Evolutionary conservation across 1,140 invertebrate species (phyloP).

Genomic region (fruit fly (Drosophila melanogaster)): DNA sequence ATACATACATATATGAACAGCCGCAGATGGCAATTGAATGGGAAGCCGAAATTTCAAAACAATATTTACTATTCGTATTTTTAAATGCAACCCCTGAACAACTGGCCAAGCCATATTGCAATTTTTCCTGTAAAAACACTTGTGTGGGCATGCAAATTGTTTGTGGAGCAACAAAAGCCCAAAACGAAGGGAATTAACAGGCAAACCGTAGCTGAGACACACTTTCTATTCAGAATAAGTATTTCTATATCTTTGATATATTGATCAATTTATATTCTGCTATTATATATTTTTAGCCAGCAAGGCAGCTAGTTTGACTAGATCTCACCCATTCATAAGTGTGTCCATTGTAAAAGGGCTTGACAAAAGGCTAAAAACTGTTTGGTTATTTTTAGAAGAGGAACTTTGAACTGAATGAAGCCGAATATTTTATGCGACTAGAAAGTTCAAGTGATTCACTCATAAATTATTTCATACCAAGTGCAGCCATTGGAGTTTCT

Average conservation of each 20-base stretch:
- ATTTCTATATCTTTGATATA: not conserved
- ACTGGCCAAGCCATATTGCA: constrained; percentile 18
- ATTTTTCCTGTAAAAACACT: constrained; percentile 28
- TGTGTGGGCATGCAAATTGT: constrained; percentile 33
- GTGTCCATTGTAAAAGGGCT: no score
- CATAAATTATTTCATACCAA: constrained; percentile 22
- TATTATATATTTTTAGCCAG: no score
- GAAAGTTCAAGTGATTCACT: constrained; percentile 4
- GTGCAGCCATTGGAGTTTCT: constrained; percentile 11
- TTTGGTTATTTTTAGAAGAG: constrained; percentile 19
- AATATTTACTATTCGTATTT: constrained; percentile 48
- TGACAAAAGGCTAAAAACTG: not conserved
- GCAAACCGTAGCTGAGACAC: constrained; percentile 2
- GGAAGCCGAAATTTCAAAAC: constrained; percentile 23
- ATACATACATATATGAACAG: constrained; percentile 30
- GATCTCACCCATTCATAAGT: not conserved
- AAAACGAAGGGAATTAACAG: not conserved
- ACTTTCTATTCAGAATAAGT: not conserved
- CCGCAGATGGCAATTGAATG: constrained; percentile 34
- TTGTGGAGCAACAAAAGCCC: constrained; percentile 15
- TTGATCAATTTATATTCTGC: no score
- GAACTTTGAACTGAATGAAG: not conserved
- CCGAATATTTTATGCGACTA: not conserved
- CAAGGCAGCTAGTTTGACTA: no score
- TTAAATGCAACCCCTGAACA: constrained; percentile 36